Evolutionary conservation across 2,888 invertebrate species (phyloP), one percentile per base, ranked within the genome.

Genomic region (Emmelina monodactyla): DNA sequence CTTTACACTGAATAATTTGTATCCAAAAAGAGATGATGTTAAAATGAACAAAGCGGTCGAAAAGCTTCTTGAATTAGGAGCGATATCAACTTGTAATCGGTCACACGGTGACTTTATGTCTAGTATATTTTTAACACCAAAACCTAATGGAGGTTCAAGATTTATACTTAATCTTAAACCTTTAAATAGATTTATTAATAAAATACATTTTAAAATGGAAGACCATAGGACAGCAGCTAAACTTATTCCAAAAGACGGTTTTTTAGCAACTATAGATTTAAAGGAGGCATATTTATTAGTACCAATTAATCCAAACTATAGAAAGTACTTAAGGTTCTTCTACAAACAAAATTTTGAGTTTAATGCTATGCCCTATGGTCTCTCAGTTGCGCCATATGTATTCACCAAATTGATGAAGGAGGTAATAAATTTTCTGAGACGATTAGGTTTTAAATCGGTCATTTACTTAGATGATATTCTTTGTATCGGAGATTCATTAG

Each of bases 291-390:
- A 15, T 22, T 2, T 32, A 10, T 13, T 14, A 7, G 10, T 32
- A 14, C 14, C 3, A 10, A 22, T 14, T 22, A 22, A 22, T 14
- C 10, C 1, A 2, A 2, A 22, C 7, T 7, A 3, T 14, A 19
- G 4, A 16, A 16, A 12, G 2, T 12, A 22, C 19, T 22, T 19
- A n/a, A 32, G 2, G n/a, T 1, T 11, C n/a, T n/a, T n/a, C n/a
- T n/a, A n/a, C n/a, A n/a, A 16, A 34, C 31, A 5, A 38, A 33
- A 15, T n/a, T n/a, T n/a, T n/a, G 29, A 38, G 16, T 40, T 42
- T 33, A 39, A 32, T 22, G 34, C 22, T 3, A 9, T 42, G 2
- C 39, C 39, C 2, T 42, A 34, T 11, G 42, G 42, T 5, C 11
- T 35, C 3, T 38, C 33, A 1, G 7, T 19, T 1, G 38, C 38